These are phyloP conservation scores for Alsophila aescularia DNA, from an alignment of 2,888 invertebrate genomes.

Conservation along the genomic window DNA sequence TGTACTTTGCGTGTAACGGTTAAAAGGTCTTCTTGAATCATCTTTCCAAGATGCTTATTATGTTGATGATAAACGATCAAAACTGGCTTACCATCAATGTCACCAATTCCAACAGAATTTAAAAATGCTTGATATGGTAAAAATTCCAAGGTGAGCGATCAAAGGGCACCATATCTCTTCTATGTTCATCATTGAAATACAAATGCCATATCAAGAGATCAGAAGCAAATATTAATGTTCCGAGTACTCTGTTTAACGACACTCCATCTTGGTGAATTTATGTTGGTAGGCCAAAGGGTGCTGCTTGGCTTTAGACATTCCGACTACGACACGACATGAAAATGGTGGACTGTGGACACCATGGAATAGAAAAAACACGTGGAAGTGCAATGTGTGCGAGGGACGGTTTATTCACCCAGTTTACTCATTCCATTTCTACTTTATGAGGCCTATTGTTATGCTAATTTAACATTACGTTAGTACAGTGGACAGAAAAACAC, in stretches of 20 bases:
- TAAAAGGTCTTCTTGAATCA: too few species aligned
- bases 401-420: too few species aligned
- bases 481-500: too few species aligned
- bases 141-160: constrained; percentile 15
- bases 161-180: constrained; percentile 16
- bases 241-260: constrained; percentile 3
- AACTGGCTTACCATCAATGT: background rate
- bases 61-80: background rate
- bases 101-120: background rate
- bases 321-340: background rate
- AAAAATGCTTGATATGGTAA: background rate
- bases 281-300: constrained; percentile 8
- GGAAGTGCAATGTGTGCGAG: too few species aligned
- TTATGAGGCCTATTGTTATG: too few species aligned
- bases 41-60: background rate
- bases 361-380: too few species aligned
- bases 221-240: constrained; percentile 4
- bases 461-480: too few species aligned
- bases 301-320: background rate
- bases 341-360: too few species aligned
- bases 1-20: too few species aligned
- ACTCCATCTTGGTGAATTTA: background rate
- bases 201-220: constrained; percentile 14
- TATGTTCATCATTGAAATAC: constrained; percentile 17
- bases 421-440: too few species aligned